These are phyloP conservation scores for Empidonax alnorum DNA, from an alignment of 2,113 vertebrate species.

Conservation along the genomic window DNA sequence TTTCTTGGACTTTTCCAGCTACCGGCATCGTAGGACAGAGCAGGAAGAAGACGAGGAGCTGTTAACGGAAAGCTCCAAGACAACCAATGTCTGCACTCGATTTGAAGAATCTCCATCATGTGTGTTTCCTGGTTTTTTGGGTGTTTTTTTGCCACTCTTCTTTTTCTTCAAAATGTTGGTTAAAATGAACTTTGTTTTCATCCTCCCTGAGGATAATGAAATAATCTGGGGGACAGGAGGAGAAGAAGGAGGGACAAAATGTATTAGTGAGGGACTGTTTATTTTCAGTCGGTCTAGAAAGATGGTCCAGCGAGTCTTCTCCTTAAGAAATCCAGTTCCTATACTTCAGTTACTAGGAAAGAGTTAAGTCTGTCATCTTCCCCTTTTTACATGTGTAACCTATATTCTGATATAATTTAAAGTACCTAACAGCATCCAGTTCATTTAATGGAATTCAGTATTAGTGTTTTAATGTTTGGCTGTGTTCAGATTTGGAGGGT, in stretches of 20 bases:
- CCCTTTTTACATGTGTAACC: not conserved
- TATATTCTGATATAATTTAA: not conserved
- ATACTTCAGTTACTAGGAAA: not conserved
- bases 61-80: constrained; percentile 93
- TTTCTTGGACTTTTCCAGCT: constrained; percentile 71
- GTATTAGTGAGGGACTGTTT: not conserved
- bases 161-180: not conserved
- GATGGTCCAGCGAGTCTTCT: not conserved
- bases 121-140: constrained; percentile 65
- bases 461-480: not conserved
- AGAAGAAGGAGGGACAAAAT: not conserved
- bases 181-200: not conserved
- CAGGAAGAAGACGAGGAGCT: constrained; percentile 98
- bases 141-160: not conserved
- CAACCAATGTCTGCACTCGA: constrained; percentile 93
- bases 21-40: constrained; percentile 94
- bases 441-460: not conserved
- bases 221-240: not conserved
- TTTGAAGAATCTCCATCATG: constrained; percentile 97
- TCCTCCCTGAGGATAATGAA: not conserved
- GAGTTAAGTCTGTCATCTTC: not conserved
- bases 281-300: not conserved
- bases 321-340: not conserved
- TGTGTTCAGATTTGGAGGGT: not conserved
- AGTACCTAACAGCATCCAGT: not conserved